These are phyloP conservation scores for Ctenochaetus hawaiiensis DNA, from an alignment of 2,797 vertebrate species.

Conservation along the genomic window DNA sequence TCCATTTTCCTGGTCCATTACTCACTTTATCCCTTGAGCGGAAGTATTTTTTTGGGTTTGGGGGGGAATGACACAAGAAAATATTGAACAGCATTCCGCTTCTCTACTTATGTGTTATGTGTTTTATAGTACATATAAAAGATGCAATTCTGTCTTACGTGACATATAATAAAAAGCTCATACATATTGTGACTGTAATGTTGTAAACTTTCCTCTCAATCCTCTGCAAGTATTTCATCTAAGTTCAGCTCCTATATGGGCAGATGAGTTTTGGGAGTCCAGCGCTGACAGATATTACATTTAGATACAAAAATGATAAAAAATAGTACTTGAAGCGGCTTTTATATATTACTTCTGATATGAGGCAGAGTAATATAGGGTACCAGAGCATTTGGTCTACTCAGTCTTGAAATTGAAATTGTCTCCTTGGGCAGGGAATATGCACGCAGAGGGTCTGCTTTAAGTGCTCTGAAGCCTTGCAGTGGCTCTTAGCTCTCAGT, in stretches of 20 bases:
- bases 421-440: conserved; percentile 44
- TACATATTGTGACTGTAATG: neutral
- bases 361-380: conserved; percentile 34
- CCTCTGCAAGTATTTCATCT: neutral
- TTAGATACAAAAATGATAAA: conserved; percentile 45
- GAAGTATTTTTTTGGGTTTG: no score
- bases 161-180: neutral
- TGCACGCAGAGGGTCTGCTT: conserved; percentile 31
- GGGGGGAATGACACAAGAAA: no score
- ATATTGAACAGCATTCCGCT: no score
- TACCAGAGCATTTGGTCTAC: conserved; percentile 32
- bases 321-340: conserved; percentile 20
- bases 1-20: neutral
- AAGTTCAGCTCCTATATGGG: conserved; percentile 2
- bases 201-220: neutral
- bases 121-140: no score
- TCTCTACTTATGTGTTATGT: no score
- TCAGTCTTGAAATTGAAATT: conserved; percentile 49
- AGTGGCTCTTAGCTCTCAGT: conserved; percentile 27
- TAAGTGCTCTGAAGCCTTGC: conserved; percentile 35
- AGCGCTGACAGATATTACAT: conserved; percentile 34
- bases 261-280: neutral
- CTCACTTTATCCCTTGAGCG: no score
- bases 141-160: neutral
- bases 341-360: conserved; percentile 38